Percentiles rank a stretch among this genome's conserved stretches.
These are phyloP conservation scores for Burhinus bistriatus DNA, from an alignment of 2,113 vertebrate genomes.

Conservation along the genomic window DNA sequence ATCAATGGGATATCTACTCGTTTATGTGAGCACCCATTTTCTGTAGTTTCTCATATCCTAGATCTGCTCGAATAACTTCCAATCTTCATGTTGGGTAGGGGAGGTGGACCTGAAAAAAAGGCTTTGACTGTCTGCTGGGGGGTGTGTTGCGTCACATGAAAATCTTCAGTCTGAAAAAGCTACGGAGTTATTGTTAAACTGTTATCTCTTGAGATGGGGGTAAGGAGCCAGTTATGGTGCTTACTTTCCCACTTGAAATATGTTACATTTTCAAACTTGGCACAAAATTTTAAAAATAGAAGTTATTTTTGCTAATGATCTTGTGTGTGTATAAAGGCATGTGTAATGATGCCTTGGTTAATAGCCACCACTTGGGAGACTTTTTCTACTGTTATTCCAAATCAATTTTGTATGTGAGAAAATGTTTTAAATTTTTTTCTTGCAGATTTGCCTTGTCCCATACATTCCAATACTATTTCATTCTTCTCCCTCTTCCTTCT, in stretches of 20 bases:
- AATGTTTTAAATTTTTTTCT: background rate
- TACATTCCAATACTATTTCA: background rate
- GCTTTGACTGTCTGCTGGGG: background rate
- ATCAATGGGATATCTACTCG: background rate
- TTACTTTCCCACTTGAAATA: background rate
- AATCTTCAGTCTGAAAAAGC: background rate
- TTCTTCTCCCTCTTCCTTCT: background rate
- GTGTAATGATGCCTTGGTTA: background rate
- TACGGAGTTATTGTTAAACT: background rate
- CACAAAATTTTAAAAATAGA: background rate
- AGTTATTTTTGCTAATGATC: background rate
- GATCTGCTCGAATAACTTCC: conserved; percentile 30
- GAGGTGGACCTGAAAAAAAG: background rate
- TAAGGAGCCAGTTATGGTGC: background rate
- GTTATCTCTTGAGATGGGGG: background rate
- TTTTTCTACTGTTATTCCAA: background rate
- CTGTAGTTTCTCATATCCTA: background rate
- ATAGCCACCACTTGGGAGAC: background rate
- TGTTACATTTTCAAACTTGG: background rate
- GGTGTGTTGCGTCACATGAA: background rate
- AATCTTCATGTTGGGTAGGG: background rate
- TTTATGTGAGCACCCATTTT: background rate
- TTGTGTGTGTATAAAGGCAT: background rate
- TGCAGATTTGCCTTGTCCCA: background rate
- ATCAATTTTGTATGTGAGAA: background rate